Percentiles rank a stretch among this genome's conserved stretches.
Conservation (phyloP, 2,113 vertebrate species). For the Daphoenositta chrysoptera region DNA sequence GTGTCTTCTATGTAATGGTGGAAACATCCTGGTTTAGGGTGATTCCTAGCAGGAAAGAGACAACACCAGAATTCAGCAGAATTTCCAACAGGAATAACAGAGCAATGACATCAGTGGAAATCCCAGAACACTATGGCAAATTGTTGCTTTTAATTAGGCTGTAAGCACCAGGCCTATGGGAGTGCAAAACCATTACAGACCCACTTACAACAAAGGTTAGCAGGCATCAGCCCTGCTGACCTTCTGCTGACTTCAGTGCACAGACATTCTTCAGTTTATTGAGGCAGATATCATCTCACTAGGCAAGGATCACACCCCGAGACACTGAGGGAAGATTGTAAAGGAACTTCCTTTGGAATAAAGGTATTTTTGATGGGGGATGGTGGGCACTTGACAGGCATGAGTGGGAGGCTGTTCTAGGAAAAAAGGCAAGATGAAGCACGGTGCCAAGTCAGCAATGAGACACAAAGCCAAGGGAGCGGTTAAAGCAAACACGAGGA, state of each 20-base stretch:
- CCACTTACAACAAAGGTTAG: not conserved
- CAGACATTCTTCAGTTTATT: not conserved
- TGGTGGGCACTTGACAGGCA: not conserved
- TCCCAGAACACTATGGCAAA: not conserved
- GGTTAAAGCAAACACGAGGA: not conserved
- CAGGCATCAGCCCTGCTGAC: not conserved
- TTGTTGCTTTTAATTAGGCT: not conserved
- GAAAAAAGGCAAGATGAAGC: not conserved
- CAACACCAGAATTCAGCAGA: not conserved
- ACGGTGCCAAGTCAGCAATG: not conserved
- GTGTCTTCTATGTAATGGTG: not conserved
- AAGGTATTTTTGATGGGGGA: not conserved
- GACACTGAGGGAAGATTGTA: not conserved
- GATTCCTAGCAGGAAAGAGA: not conserved
- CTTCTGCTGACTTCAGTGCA: not conserved
- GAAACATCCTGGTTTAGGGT: not conserved
- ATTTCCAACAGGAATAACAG: not conserved
- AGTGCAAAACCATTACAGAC: not conserved
- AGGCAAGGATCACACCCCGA: not conserved
- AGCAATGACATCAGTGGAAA: not conserved
- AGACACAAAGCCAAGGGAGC: slow-evolving; percentile 14
- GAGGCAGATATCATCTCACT: not conserved
- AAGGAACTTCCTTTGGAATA: not conserved
- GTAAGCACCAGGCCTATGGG: not conserved
- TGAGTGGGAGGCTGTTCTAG: not conserved